Percentiles rank a stretch among this genome's conserved stretches.
These are phyloP conservation scores for Ligdia adustata DNA, from an alignment of 2,888 invertebrate genomes.

Conservation along the genomic window DNA sequence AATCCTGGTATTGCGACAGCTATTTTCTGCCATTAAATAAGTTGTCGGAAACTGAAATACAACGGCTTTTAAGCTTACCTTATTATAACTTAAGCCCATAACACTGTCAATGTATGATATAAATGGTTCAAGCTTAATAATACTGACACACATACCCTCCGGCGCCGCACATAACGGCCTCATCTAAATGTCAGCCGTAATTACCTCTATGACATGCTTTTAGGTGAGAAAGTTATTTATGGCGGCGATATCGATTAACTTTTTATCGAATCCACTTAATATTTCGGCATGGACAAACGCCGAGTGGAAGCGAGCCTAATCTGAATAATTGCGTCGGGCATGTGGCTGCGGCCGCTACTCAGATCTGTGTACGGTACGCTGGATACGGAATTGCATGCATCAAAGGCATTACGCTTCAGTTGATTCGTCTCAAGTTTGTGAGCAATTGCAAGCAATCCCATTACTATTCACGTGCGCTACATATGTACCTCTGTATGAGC, in stretches of 20 bases:
- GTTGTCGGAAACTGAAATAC: too few species aligned
- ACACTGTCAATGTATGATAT: conserved; percentile 12
- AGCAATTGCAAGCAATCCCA: conserved; percentile 71
- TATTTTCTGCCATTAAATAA: too few species aligned
- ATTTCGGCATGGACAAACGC: conserved; percentile 13
- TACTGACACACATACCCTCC: conserved; percentile 11
- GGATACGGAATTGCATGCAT: conserved; percentile 55
- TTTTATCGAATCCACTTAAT: conserved; percentile 19
- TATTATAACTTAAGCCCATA: neutral
- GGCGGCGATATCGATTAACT: conserved; percentile 20
- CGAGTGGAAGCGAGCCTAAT: conserved; percentile 30
- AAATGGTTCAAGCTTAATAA: conserved; percentile 10
- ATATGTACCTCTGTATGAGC: conserved; percentile 46
- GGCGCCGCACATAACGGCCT: conserved; percentile 27
- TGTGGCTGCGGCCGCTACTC: conserved; percentile 34
- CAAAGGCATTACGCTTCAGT: conserved; percentile 68
- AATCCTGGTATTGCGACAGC: too few species aligned
- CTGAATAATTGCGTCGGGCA: conserved; percentile 27
- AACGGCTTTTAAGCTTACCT: too few species aligned
- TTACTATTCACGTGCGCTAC: conserved; percentile 62
- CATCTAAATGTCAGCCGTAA: conserved; percentile 33
- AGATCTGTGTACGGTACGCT: conserved; percentile 39
- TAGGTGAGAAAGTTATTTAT: conserved; percentile 33
- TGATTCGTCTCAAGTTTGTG: conserved; percentile 70
- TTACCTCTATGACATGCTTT: conserved; percentile 32